Evolutionary conservation across 2,797 vertebrate genomes (phyloP).

Genomic region (Karalla daura): DNA sequence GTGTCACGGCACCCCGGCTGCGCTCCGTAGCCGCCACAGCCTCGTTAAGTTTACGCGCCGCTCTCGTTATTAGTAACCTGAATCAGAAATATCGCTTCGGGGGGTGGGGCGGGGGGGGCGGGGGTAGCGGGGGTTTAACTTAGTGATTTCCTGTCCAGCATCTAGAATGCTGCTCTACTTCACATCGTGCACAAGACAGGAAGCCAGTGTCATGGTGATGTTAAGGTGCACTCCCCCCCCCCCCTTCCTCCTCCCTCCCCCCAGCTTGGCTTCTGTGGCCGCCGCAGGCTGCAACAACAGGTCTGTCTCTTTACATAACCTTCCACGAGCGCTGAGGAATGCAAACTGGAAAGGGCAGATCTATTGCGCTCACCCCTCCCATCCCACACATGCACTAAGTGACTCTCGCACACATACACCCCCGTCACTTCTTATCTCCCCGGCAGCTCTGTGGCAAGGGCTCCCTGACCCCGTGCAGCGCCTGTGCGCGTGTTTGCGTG

Average conservation of each 20-base stretch:
- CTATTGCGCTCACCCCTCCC: constrained; percentile 72
- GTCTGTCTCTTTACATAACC: constrained; percentile 86
- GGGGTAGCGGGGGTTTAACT: no score
- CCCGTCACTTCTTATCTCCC: constrained; percentile 78
- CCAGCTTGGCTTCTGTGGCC: constrained; percentile 66
- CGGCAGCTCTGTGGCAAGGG: constrained; percentile 84
- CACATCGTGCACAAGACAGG: constrained; percentile 25
- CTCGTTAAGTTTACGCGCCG: constrained; percentile 24
- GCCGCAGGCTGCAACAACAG: constrained; percentile 79
- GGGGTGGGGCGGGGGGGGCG: no score
- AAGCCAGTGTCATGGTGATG: constrained; percentile 25
- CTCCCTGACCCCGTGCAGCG: constrained; percentile 68
- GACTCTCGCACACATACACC: constrained; percentile 64
- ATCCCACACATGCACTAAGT: constrained; percentile 55
- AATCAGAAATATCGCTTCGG: no score
- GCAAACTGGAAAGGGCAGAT: constrained; percentile 88
- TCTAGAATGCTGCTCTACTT: no score
- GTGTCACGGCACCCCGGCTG: constrained; percentile 3
- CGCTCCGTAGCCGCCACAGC: constrained; percentile 8
- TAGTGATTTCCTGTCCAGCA: no score
- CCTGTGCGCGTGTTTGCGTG: constrained; percentile 23
- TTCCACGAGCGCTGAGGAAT: constrained; percentile 87
- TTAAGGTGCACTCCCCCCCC: constrained; percentile 74
- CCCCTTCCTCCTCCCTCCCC: no score
- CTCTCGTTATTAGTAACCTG: constrained; percentile 7